Evolutionary conservation across 1,140 invertebrate species (phyloP), one percentile per base, ranked within the genome.

Genomic region (Cepaea nemoralis): DNA sequence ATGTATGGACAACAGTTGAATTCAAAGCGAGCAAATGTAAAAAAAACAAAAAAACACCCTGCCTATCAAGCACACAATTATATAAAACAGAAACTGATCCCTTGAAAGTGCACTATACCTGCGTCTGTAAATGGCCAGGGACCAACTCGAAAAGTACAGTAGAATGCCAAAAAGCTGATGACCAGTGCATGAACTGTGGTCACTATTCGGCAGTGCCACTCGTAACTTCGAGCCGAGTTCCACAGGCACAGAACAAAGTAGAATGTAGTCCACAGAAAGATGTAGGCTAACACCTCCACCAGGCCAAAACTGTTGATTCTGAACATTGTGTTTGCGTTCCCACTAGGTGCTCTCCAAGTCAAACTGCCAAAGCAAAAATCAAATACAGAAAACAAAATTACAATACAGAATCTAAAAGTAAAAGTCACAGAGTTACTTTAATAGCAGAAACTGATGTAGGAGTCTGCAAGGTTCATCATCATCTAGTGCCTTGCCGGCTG

Each of bases 111-210:
- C n/a, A 67, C 12, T 12, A 39, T 71, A 89, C 88, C 88, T 83
- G 86, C 76, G 82, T 88, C 83, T 33, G 87, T 88, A 66, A 88
- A 88, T 6, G 87, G 87, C 86, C 86, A 89, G 16, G 89, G 88
- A 39, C 88, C 88, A 42, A 88, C 83, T 14, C 88, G 75, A 81
- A 89, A 89, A 27, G 66, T 78, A 50, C 84, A 83, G 83, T 85
- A 89, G 14, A 59, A 33, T 16, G 83, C 82, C 22, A 89, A 19
- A 10, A 27, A 35, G 39, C 83, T 84, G 22, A 89, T 85, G 16
- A 85, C 22, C 1, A 82, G 31, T 19, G 87, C 89, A 84, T 90
- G 89, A 19, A 87, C 0, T 2, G 81, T 81, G 19, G 87, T 89
- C 1, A 90, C 85, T 8, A 81, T 82, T 35, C 89, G 84, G 59